A percentile compares a stretch with the other conserved stretches of the same genome.
Conservation (phyloP, 2,888 invertebrate species). For the Caenorhabditis sp. region DNA sequence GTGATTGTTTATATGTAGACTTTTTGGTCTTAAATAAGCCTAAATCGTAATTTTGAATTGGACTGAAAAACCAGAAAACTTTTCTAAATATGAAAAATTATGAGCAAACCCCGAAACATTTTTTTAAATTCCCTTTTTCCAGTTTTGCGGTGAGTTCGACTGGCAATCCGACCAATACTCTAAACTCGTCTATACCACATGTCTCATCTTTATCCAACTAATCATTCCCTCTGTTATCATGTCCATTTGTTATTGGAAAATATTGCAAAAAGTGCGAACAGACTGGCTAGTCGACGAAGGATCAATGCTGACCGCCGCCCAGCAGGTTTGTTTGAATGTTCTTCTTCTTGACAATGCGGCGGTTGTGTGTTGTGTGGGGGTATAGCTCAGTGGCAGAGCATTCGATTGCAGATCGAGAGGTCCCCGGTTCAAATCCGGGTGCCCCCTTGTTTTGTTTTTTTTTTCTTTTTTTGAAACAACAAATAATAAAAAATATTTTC, state of each 20-base stretch:
- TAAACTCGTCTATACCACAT: constrained; percentile 52
- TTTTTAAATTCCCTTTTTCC: constrained; percentile 3
- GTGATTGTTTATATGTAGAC: too few species aligned
- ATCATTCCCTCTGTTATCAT: constrained; percentile 66
- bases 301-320: constrained; percentile 69
- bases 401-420: constrained; percentile 70
- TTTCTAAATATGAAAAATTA: too few species aligned
- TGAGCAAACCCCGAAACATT: not conserved
- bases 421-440: constrained; percentile 68
- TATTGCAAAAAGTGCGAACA: constrained; percentile 67
- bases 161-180: constrained; percentile 49
- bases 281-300: constrained; percentile 70
- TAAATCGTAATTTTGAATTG: too few species aligned
- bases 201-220: constrained; percentile 63
- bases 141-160: constrained; percentile 70
- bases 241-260: constrained; percentile 70
- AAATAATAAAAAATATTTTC: too few species aligned
- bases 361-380: constrained; percentile 40
- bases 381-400: constrained; percentile 70
- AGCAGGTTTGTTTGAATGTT: constrained; percentile 53
- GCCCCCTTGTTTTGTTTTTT: constrained; percentile 54
- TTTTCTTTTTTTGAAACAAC: constrained; percentile 1
- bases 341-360: not conserved
- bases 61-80: too few species aligned
- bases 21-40: too few species aligned